Conservation (phyloP, 2,113 vertebrate genomes). For the Pangasianodon gigas region DNA sequence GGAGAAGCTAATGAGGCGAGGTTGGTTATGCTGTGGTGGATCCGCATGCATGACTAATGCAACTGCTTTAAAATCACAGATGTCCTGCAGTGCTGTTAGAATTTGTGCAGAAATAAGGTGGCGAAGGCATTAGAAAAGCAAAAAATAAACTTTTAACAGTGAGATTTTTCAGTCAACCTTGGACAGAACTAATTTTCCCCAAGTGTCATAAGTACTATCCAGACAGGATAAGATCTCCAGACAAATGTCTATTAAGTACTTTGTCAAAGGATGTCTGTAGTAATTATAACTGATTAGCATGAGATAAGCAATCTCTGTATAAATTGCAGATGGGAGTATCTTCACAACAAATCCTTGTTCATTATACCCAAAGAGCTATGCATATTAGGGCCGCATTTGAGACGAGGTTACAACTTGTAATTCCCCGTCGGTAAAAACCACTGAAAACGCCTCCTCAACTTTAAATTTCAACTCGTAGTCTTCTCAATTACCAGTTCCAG, state of each 20-base stretch:
- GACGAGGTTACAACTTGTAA: background rate
- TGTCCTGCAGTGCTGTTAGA: background rate
- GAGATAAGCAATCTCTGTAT: too few relatives aligned
- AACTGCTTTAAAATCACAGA: background rate
- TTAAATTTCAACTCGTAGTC: background rate
- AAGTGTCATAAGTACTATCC: background rate
- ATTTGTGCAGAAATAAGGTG: background rate
- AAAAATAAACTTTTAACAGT: background rate
- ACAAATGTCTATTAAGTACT: background rate
- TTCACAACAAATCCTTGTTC: background rate
- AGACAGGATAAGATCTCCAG: background rate
- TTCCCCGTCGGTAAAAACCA: background rate
- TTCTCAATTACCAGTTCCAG: background rate
- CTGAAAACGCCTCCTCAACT: background rate
- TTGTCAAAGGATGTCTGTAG: background rate
- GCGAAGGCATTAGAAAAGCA: background rate
- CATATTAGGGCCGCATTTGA: background rate
- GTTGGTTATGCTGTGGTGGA: conserved; percentile 6
- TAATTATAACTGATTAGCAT: background rate
- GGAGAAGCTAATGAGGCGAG: conserved; percentile 41
- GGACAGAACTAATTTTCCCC: background rate
- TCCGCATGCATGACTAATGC: conserved; percentile 12
- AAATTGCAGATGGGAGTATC: background rate
- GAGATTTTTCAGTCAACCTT: background rate
- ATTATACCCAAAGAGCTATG: background rate